A percentile compares a stretch with the other conserved stretches of the same genome.
Conservation (phyloP, 2,888 invertebrate species). For the Elegia similella region DNA sequence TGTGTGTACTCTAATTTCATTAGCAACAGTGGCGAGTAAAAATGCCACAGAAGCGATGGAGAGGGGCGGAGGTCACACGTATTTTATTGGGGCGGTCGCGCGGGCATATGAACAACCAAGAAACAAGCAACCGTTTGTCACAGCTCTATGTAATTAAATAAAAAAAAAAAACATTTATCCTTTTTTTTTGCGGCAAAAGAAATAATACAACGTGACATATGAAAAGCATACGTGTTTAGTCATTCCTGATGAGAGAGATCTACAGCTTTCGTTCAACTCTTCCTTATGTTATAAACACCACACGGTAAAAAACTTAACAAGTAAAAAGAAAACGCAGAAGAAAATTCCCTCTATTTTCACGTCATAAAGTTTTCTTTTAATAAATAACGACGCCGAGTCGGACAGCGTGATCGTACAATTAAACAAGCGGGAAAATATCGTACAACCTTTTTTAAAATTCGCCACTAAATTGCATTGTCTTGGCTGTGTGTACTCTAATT, state of each 20-base stretch:
- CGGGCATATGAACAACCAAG: constrained; percentile 44
- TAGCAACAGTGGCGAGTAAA: constrained; percentile 45
- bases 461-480: constrained; percentile 50
- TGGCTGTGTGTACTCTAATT: constrained; percentile 50
- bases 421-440: constrained; percentile 18
- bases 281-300: not conserved
- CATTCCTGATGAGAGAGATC: too few relatives aligned
- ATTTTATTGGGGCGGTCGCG: constrained; percentile 42
- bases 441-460: constrained; percentile 42
- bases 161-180: constrained; percentile 39
- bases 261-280: too few relatives aligned
- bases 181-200: constrained; percentile 26
- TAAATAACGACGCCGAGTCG: not conserved
- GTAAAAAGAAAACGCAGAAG: not conserved
- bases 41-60: constrained; percentile 24
- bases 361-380: not conserved
- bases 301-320: not conserved
- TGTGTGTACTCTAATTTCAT: constrained; percentile 53
- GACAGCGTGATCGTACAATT: constrained; percentile 2
- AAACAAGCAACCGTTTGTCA: constrained; percentile 54
- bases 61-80: constrained; percentile 35
- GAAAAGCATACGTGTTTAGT: too few relatives aligned
- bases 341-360: not conserved
- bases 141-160: constrained; percentile 60
- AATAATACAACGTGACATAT: too few relatives aligned